Percentiles rank a stretch among this genome's conserved stretches.
phyloP scores from a whole-genome alignment of 2,888 invertebrate species.

The Tiliacea citrago region DNA sequence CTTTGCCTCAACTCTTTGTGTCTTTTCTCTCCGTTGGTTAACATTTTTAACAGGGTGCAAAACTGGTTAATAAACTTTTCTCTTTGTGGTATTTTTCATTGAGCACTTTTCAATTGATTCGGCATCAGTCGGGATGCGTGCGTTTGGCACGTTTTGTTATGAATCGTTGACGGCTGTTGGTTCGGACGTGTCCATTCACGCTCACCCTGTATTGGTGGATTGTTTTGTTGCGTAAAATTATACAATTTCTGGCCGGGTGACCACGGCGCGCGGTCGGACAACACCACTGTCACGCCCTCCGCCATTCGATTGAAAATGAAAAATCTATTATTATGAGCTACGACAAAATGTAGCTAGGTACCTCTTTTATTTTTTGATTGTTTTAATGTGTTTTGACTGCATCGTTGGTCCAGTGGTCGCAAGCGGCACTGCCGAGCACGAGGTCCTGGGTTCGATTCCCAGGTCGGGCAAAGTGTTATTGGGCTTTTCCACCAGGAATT shows the following conservation, averaged over 20 bases:
- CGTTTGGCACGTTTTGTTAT: conserved; percentile 88
- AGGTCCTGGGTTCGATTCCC: no score
- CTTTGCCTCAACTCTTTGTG: conserved; percentile 2
- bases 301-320: conserved; percentile 72
- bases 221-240: conserved; percentile 87
- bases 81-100: conserved; percentile 81
- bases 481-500: no score
- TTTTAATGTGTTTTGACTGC: no score
- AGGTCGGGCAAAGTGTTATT: no score
- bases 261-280: conserved; percentile 70
- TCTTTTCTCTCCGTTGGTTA: background rate
- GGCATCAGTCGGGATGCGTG: conserved; percentile 77
- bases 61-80: conserved; percentile 71
- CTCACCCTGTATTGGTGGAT: conserved; percentile 76
- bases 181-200: conserved; percentile 83
- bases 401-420: no score
- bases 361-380: conserved; percentile 37
- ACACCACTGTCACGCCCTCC: conserved; percentile 75
- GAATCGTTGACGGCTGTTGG: conserved; percentile 82
- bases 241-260: conserved; percentile 85
- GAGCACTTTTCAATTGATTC: conserved; percentile 80
- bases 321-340: conserved; percentile 65
- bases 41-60: conserved; percentile 16
- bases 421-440: no score
- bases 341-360: conserved; percentile 52